Conservation (phyloP, 2,888 invertebrate species). For the Oconnorella tubifera region DNA sequence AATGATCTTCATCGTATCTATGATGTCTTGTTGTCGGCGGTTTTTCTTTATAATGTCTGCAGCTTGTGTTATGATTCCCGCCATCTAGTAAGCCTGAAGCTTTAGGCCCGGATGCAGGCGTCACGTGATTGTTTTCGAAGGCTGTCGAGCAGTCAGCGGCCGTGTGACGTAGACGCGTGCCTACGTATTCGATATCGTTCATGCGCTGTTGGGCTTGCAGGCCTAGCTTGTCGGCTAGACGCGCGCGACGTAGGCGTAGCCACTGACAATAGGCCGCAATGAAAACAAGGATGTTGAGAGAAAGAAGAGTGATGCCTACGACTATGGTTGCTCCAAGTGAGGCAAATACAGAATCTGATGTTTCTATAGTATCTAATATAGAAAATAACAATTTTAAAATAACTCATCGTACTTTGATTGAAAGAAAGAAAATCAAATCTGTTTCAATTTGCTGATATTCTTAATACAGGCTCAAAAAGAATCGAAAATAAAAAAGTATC, state of each 20-base stretch:
- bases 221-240: constrained; percentile 2
- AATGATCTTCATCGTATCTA: not conserved
- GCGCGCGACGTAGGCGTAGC: constrained; percentile 36
- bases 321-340: constrained; percentile 65
- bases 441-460: too few species aligned
- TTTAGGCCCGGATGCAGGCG: not conserved
- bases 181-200: constrained; percentile 5
- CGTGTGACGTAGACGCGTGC: constrained; percentile 5
- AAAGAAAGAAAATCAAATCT: too few species aligned
- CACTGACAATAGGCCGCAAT: constrained; percentile 88
- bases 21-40: not conserved
- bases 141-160: constrained; percentile 2
- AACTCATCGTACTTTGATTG: too few species aligned
- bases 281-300: constrained; percentile 86
- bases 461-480: too few species aligned
- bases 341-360: too few species aligned
- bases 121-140: not conserved
- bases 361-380: too few species aligned
- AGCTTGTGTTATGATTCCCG: not conserved
- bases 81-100: not conserved
- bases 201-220: not conserved
- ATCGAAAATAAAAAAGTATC: too few species aligned
- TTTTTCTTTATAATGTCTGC: not conserved
- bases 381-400: too few species aligned
- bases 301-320: constrained; percentile 85